These are phyloP conservation scores for Herpetotheres cachinnans DNA, from an alignment of 2,113 vertebrate species.

Conservation along the genomic window DNA sequence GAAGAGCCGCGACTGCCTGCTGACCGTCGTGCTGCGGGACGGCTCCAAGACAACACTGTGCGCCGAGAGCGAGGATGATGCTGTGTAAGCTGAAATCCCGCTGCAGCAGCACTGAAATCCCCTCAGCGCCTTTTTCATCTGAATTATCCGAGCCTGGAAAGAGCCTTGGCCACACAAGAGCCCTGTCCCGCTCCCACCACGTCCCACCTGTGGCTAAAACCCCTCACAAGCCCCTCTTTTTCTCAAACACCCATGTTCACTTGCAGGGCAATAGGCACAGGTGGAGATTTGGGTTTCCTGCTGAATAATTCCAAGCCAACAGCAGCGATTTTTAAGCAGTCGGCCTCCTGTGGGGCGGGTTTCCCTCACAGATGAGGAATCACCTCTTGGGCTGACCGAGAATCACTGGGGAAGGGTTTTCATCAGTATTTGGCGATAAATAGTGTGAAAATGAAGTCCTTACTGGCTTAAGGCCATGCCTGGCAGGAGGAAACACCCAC, in stretches of 20 bases:
- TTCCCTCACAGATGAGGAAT: not conserved
- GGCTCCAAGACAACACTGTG: slow-evolving; percentile 83
- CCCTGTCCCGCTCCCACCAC: accelerated
- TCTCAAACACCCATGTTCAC: accelerated
- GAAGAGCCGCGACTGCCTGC: slow-evolving; percentile 80
- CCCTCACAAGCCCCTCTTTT: accelerated
- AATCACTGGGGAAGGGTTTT: not conserved
- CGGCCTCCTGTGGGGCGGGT: accelerated
- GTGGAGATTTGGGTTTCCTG: not conserved
- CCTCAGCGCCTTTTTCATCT: accelerated
- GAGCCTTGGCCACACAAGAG: accelerated
- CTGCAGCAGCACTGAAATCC: accelerated
- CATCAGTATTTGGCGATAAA: not conserved
- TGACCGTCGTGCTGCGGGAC: slow-evolving; percentile 79
- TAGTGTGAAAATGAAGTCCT: accelerated
- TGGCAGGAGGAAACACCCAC: not conserved
- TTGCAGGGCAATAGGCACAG: accelerated
- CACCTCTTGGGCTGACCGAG: not conserved
- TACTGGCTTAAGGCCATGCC: not conserved
- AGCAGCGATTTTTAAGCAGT: not conserved
- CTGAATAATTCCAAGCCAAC: not conserved
- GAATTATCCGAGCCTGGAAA: accelerated
- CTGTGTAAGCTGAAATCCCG: slow-evolving; percentile 77
- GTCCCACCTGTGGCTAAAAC: accelerated
- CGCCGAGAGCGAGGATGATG: slow-evolving; percentile 89